Evolutionary conservation across 2,888 invertebrate species (phyloP), one percentile per base, ranked within the genome.

Genomic region (Andrena chrysosceles): DNA sequence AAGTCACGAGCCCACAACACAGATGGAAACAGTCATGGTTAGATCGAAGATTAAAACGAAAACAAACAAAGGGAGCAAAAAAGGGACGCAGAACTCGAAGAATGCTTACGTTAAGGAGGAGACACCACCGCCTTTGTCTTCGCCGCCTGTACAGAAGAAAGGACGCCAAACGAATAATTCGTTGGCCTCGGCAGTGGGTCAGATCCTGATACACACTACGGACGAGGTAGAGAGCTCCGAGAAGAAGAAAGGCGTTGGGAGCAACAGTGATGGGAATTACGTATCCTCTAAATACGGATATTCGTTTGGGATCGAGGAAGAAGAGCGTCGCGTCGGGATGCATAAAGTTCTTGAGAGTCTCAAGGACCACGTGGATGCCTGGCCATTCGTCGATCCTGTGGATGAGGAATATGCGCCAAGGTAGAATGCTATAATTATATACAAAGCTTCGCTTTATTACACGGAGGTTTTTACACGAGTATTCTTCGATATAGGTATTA

Each of bases 301-400:
- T 70, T 90, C 91, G 31, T 92, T 93, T 84, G 93, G 92, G 4
- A 92, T 93, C 35, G 93, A 93, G 63, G 97, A 97, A 88, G 98
- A 98, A 92, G 98, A 98, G 91, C 95, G 98, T 77, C 96, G 97
- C 93, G 97, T 97, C 74, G 98, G 98, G 68, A 97, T 98, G 97
- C 97, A 98, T 94, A 98, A 98, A 95, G 98, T 99, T 77, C 95
- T 99, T 77, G 97, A 98, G 93, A 96, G 97, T 91, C 96, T 99
- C 54, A 97, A 97, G 91, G 96, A 97, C 90, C 98, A 98, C 93
- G 96, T 97, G 77, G 98, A 99, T 93, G 98, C 98, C 0, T 99
- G 98, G 98, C 98, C 98, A 0, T 99, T 99, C 94, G 95, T 97
- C 93, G 98, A 98, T 92, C 98, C 98, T 0, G 98, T 99, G 0